A percentile compares a stretch with the other conserved stretches of the same genome.
Evolutionary conservation across 2,113 vertebrate genomes (phyloP).

Genomic region (Triplophysa rosa): DNA sequence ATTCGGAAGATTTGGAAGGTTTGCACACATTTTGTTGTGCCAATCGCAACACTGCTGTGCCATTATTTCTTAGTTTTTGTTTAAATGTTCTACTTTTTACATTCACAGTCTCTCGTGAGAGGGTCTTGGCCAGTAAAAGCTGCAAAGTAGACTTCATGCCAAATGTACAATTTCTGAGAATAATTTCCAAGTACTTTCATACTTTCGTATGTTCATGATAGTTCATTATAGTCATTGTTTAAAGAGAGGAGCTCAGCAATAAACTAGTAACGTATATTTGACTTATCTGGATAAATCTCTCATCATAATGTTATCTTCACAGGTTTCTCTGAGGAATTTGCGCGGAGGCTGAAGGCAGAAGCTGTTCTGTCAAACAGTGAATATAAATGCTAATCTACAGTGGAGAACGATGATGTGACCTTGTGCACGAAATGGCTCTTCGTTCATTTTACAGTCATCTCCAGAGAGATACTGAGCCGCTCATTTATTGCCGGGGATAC

Average conservation of each 20-base stretch:
- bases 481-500: constrained; percentile 44
- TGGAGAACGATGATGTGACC: constrained; percentile 35
- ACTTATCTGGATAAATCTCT: neutral
- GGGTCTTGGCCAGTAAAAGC: no score
- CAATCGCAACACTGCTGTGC: no score
- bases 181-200: no score
- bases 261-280: neutral
- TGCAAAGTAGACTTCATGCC: no score
- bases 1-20: no score
- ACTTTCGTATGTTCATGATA: neutral
- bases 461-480: constrained; percentile 11
- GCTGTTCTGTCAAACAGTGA: neutral
- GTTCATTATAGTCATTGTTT: neutral
- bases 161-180: no score
- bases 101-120: no score
- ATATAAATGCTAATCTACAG: constrained; percentile 32
- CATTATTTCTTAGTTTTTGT: no score
- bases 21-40: no score
- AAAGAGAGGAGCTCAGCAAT: neutral
- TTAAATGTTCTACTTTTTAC: no score
- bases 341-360: neutral
- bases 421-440: constrained; percentile 39
- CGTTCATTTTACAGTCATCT: constrained; percentile 32
- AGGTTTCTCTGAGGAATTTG: neutral
- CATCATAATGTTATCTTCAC: neutral